These are phyloP conservation scores for Epiblema foenella DNA, from an alignment of 2,888 invertebrate species.

Conservation along the genomic window DNA sequence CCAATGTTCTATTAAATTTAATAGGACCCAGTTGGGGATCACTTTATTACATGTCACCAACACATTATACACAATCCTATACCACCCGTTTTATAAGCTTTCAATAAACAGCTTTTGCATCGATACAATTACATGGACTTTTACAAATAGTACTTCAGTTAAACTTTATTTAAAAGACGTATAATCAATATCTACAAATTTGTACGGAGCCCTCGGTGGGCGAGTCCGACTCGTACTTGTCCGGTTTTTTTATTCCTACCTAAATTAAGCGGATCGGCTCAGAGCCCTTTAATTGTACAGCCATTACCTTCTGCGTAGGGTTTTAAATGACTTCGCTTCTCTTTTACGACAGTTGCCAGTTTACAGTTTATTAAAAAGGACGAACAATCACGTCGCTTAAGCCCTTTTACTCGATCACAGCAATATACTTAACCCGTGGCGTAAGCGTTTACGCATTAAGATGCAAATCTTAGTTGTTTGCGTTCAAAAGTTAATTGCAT, in stretches of 20 bases:
- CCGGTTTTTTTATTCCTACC: neutral
- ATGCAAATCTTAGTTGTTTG: slow-evolving; percentile 39
- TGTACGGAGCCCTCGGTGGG: too few species aligned
- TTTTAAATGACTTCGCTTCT: slow-evolving; percentile 20
- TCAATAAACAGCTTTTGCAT: neutral
- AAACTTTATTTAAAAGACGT: too few species aligned
- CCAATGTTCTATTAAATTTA: neutral
- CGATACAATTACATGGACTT: too few species aligned
- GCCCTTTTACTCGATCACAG: neutral
- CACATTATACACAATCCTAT: neutral
- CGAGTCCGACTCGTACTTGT: too few species aligned
- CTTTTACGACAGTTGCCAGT: neutral
- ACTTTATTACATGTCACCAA: neutral
- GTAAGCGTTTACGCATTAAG: slow-evolving; percentile 29
- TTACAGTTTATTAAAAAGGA: neutral
- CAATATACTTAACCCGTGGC: slow-evolving; percentile 7
- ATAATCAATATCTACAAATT: too few species aligned
- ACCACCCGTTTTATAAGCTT: neutral
- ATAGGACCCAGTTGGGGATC: neutral
- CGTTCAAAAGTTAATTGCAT: slow-evolving; percentile 41
- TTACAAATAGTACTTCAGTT: too few species aligned
- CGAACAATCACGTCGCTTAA: neutral
- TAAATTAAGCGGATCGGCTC: neutral
- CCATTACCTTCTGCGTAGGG: slow-evolving; percentile 14
- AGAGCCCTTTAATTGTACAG: slow-evolving; percentile 12